Base-by-base conservation (phyloP, 2,113 vertebrate species). In the Tichodroma muraria region DNA sequence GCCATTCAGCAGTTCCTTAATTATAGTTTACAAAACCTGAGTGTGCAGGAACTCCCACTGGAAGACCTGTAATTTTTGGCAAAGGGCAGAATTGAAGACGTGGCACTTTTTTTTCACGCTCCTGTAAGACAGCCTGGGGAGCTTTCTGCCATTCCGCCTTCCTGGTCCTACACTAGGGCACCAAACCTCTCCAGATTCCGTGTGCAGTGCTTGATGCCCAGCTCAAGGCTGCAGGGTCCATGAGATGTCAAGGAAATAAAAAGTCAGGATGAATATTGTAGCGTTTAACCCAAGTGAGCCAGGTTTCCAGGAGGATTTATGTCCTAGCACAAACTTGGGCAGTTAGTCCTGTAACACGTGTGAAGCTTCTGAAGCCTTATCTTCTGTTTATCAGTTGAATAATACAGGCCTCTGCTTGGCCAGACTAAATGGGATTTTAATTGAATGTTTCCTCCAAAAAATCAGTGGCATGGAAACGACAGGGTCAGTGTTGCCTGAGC, bases 21-120 rank as follows among this genome's bases (percentile, higher is more conserved):
- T 80, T 73, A 76, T 1, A 69, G 31, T 83, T 75, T 90, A 73
- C 45, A 61, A 86, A 92, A 42, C 42, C 54, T 61, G 50, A 69
- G 45, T 28, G 59, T 4, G 6, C 0, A 1, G 76, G 40, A 93
- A 69, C 44, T 76, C 45, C n/a, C 14, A 0, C 63, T 77, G 71
- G 66, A 92, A 88, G 88, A 61, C 25, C 25, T 1, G 1, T n/a
- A 49, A 69, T 54, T 82, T 70, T 69, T 85, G 90, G 42, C 76
- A 80, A 92, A 90, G 79, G 19, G 68, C 31, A 90, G 63, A 61
- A 77, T 0, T 61, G 68, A 83, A 64, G 63, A 60, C 1, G 3
- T 8, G 24, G 18, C 0, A 0, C 21, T 15, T 90, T 70, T 68
- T n/a, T 56, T 17, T 11, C 21, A 7, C 0, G 0, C 21, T 79